phyloP scores from a whole-genome alignment of 2,888 invertebrate species.

The Chrysomela aeneicollis region DNA sequence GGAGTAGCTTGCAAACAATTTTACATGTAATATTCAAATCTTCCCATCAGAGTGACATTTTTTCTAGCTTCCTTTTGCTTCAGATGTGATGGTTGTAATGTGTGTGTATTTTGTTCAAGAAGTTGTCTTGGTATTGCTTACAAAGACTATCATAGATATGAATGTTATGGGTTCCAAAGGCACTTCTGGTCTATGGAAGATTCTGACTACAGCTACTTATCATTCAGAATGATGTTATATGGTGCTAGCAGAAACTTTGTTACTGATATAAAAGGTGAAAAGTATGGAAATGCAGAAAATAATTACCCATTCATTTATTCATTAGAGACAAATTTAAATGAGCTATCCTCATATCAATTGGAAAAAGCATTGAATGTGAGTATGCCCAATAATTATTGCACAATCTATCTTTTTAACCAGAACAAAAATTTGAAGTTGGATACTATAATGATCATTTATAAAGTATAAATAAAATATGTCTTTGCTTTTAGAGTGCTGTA shows the following conservation, averaged over 20 bases:
- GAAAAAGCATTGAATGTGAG: constrained; percentile 44
- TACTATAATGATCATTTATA: too few species aligned
- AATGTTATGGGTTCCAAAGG: constrained; percentile 49
- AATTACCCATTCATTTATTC: constrained; percentile 42
- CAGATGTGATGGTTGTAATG: constrained; percentile 46
- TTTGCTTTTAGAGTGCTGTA: constrained; percentile 34
- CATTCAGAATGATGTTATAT: constrained; percentile 47
- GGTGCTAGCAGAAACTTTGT: constrained; percentile 41
- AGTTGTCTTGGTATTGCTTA: constrained; percentile 38
- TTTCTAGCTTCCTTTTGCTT: constrained; percentile 26
- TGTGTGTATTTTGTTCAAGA: constrained; percentile 45
- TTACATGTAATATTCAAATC: constrained; percentile 37
- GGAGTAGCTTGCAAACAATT: constrained; percentile 37
- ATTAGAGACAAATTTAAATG: constrained; percentile 39
- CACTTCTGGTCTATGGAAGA: constrained; percentile 46
- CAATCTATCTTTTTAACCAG: too few species aligned
- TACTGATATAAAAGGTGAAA: constrained; percentile 24
- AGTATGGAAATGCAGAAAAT: constrained; percentile 36
- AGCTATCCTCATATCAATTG: constrained; percentile 34
- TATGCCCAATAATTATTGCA: constrained; percentile 11
- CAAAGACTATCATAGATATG: constrained; percentile 45
- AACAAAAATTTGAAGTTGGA: too few species aligned
- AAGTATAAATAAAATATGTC: neutral
- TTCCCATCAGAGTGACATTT: neutral
- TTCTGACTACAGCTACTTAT: constrained; percentile 44